Evolutionary conservation across 2,888 invertebrate species (phyloP).

Genomic region (Drosophila pegasa): DNA sequence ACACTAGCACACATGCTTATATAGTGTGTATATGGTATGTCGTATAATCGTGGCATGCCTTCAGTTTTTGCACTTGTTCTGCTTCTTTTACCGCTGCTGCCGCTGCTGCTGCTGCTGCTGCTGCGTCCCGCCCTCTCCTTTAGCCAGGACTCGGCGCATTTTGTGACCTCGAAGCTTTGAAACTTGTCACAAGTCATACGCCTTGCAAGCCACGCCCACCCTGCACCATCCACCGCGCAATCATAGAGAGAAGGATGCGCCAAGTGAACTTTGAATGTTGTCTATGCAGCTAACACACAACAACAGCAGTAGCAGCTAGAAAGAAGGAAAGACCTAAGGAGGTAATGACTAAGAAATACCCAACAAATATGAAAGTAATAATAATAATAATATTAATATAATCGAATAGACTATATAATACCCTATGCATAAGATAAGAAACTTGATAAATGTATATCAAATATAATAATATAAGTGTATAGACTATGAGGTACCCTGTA

Average conservation of each 20-base stretch:
- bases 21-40: conserved; percentile 42
- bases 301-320: conserved; percentile 31
- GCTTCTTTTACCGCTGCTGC: conserved; percentile 34
- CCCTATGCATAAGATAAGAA: conserved; percentile 3
- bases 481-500: background rate
- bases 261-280: conserved; percentile 66
- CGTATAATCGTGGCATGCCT: conserved; percentile 60
- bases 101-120: no score
- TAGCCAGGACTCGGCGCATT: conserved; percentile 54
- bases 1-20: conserved; percentile 36
- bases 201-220: conserved; percentile 4
- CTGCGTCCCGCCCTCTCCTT: background rate
- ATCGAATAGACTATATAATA: no score
- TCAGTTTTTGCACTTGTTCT: conserved; percentile 72
- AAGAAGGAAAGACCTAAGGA: background rate
- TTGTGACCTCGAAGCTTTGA: conserved; percentile 69
- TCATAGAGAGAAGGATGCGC: conserved; percentile 36
- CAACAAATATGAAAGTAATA: no score
- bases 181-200: conserved; percentile 63
- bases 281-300: conserved; percentile 45
- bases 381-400: no score
- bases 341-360: conserved; percentile 13
- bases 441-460: background rate
- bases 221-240: background rate
- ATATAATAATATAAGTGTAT: no score